These are phyloP conservation scores for Choristoneura rosaceana DNA, from an alignment of 2,888 invertebrate species.

Conservation along the genomic window DNA sequence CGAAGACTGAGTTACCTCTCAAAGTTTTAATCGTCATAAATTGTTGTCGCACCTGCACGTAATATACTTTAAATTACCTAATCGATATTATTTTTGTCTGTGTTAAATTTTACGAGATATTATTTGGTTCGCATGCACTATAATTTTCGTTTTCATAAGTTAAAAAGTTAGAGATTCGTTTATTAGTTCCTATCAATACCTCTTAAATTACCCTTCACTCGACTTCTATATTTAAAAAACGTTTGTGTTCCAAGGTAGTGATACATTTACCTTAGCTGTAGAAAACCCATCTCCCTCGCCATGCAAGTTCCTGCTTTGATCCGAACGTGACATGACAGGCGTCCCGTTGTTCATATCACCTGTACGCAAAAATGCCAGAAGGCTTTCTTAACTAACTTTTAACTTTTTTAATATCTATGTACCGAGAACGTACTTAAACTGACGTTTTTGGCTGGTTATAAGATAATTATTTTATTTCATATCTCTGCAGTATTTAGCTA, in stretches of 20 bases:
- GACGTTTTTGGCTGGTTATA: too few relatives aligned
- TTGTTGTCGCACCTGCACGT: too few relatives aligned
- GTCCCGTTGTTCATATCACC: conserved; percentile 31
- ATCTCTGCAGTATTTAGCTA: background rate
- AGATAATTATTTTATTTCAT: too few relatives aligned
- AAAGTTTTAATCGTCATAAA: too few relatives aligned
- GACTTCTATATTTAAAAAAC: background rate
- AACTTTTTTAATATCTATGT: background rate
- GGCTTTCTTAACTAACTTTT: conserved; percentile 17
- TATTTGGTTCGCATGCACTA: too few relatives aligned
- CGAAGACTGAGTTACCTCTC: too few relatives aligned
- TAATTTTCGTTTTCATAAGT: background rate
- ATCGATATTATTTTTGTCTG: background rate
- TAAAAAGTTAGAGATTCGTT: too few relatives aligned
- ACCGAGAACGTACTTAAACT: too few relatives aligned
- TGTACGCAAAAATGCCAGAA: conserved; percentile 23
- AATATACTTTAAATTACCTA: too few relatives aligned
- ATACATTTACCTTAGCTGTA: background rate
- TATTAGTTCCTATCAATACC: too few relatives aligned
- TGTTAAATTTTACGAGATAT: background rate
- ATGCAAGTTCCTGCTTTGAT: conserved; percentile 17
- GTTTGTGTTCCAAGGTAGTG: too few relatives aligned
- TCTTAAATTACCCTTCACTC: too few relatives aligned
- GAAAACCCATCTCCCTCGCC: background rate
- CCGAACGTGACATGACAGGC: conserved; percentile 30